phyloP scores from a whole-genome alignment of 2,888 invertebrate genomes.

The Drosophila putrida region DNA sequence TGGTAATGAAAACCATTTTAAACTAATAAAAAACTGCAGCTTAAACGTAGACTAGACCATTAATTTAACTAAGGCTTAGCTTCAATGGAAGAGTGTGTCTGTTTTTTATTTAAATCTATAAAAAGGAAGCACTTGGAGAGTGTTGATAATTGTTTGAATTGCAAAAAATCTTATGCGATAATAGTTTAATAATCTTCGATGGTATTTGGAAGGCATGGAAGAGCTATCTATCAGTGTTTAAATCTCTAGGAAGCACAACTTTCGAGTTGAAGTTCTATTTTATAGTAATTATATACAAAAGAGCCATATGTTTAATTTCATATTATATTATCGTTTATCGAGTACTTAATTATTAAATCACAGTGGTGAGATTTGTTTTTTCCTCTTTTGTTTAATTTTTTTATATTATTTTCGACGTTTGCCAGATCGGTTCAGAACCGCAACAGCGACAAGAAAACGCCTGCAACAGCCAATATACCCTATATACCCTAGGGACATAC shows the following conservation, averaged over 20 bases:
- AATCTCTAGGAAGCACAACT: slow-evolving; percentile 75
- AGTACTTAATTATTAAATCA: slow-evolving; percentile 75
- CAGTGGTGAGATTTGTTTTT: slow-evolving; percentile 78
- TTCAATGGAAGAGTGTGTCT: slow-evolving; percentile 53
- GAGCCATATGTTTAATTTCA: slow-evolving; percentile 31
- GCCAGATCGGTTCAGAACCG: slow-evolving; percentile 68
- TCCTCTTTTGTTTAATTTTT: slow-evolving; percentile 1
- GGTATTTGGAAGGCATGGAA: slow-evolving; percentile 58
- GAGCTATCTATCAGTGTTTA: slow-evolving; percentile 48
- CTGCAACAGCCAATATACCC: slow-evolving; percentile 74
- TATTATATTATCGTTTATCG: slow-evolving; percentile 20
- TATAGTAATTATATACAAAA: slow-evolving; percentile 49
- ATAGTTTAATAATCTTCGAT: slow-evolving; percentile 43
- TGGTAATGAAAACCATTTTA: slow-evolving; percentile 16
- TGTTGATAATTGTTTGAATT: slow-evolving; percentile 64
- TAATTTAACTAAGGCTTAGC: slow-evolving; percentile 70
- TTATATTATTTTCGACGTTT: slow-evolving; percentile 47
- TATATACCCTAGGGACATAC: slow-evolving; percentile 50
- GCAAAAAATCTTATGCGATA: slow-evolving; percentile 51
- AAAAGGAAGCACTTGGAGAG: slow-evolving; percentile 77
- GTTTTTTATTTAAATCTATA: slow-evolving; percentile 16
- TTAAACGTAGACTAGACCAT: slow-evolving; percentile 76
- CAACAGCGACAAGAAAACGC: slow-evolving; percentile 55
- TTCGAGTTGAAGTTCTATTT: slow-evolving; percentile 54
- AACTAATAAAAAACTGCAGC: slow-evolving; percentile 26